phyloP scores from a whole-genome alignment of 1,140 invertebrate genomes.

The Plutomurus gul region DNA sequence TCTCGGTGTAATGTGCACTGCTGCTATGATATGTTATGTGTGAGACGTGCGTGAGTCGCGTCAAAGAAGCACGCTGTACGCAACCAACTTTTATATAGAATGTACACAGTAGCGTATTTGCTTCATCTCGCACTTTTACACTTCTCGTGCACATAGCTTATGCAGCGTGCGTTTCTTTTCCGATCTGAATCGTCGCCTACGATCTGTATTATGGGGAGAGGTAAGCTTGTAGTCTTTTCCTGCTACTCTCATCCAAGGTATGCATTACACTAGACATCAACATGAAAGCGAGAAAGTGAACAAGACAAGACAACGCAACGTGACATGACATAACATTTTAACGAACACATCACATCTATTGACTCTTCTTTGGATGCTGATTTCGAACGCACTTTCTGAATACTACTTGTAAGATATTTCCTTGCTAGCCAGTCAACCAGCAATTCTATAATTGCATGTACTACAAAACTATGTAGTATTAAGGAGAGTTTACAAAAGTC shows the following conservation, averaged over 20 bases:
- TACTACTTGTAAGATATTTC: too few species aligned
- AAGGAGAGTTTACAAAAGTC: neutral
- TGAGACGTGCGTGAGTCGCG: neutral
- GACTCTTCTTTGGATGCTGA: neutral
- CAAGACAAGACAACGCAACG: conserved; percentile 18
- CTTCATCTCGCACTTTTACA: neutral
- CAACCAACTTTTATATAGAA: too few species aligned
- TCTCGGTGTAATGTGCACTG: neutral
- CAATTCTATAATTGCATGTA: neutral
- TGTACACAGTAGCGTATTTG: neutral
- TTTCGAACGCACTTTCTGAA: too few species aligned
- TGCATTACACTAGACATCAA: neutral
- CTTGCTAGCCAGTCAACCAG: too few species aligned
- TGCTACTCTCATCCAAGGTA: neutral
- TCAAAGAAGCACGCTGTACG: neutral
- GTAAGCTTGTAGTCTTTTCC: neutral
- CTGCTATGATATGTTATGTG: neutral
- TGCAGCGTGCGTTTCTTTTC: too few species aligned
- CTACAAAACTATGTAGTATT: neutral
- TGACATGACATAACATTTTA: neutral
- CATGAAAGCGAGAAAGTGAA: too few species aligned
- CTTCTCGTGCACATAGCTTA: neutral
- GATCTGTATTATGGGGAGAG: too few species aligned
- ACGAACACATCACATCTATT: neutral
- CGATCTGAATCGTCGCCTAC: too few species aligned